Conservation (phyloP, 2,888 invertebrate species). For the Macropis europaea region DNA sequence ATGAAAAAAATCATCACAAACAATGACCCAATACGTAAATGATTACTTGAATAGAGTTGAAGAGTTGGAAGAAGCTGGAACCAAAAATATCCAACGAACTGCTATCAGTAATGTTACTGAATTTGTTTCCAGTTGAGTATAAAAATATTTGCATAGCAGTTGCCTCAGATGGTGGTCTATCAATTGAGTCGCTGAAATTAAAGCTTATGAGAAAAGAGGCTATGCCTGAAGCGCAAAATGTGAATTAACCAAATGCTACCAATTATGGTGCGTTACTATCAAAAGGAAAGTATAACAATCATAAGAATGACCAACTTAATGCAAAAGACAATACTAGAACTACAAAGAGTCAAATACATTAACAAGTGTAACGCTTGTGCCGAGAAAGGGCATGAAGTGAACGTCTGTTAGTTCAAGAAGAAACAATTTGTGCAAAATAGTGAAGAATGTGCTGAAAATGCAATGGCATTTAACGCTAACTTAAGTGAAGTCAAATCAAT, state of each 20-base stretch:
- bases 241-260: background rate
- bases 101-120: constrained; percentile 54
- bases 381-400: too few relatives aligned
- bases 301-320: too few relatives aligned
- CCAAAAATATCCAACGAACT: constrained; percentile 45
- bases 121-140: constrained; percentile 47
- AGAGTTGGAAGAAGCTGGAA: constrained; percentile 49
- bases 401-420: background rate
- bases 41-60: constrained; percentile 36
- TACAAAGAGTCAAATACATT: too few relatives aligned
- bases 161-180: background rate
- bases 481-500: background rate
- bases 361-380: too few relatives aligned
- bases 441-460: background rate
- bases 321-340: too few relatives aligned
- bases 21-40: constrained; percentile 39
- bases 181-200: constrained; percentile 1
- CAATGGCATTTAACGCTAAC: background rate
- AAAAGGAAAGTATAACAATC: constrained; percentile 4
- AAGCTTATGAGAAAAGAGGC: constrained; percentile 15
- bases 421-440: background rate
- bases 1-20: constrained; percentile 4
- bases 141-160: constrained; percentile 38
- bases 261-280: background rate
- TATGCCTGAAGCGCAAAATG: background rate